A percentile compares a stretch with the other conserved stretches of the same genome.
phyloP scores from a whole-genome alignment of 2,888 invertebrate species.

The Rhopalosiphum nymphaeae region DNA sequence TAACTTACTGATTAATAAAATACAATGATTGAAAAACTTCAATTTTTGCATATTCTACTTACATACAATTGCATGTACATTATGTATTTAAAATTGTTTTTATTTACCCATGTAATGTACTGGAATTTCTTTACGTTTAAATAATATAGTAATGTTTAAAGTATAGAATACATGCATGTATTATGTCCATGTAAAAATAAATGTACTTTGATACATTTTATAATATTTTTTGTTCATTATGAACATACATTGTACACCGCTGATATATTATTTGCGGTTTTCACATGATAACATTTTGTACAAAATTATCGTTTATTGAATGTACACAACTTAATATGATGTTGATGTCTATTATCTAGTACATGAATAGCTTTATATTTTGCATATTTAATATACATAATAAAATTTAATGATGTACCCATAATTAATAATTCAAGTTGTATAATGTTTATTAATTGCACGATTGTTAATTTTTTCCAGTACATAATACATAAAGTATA shows the following conservation, averaged over 20 bases:
- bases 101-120: neutral
- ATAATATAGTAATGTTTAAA: too few species aligned
- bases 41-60: neutral
- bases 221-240: neutral
- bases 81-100: neutral
- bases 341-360: neutral
- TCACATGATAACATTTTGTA: neutral
- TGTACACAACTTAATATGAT: neutral
- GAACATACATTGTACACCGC: neutral
- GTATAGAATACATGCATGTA: neutral
- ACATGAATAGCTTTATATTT: neutral
- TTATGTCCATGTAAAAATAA: neutral
- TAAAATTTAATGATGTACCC: neutral
- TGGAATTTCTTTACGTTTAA: neutral
- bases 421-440: neutral
- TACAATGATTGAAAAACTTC: neutral
- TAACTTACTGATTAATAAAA: neutral
- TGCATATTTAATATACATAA: neutral
- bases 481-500: too few species aligned
- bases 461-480: neutral
- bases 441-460: neutral
- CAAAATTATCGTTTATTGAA: neutral
- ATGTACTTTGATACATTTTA: neutral
- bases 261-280: neutral
- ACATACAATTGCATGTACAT: neutral